These are phyloP conservation scores for Furcula furcula DNA, from an alignment of 2,888 invertebrate genomes.

Conservation along the genomic window DNA sequence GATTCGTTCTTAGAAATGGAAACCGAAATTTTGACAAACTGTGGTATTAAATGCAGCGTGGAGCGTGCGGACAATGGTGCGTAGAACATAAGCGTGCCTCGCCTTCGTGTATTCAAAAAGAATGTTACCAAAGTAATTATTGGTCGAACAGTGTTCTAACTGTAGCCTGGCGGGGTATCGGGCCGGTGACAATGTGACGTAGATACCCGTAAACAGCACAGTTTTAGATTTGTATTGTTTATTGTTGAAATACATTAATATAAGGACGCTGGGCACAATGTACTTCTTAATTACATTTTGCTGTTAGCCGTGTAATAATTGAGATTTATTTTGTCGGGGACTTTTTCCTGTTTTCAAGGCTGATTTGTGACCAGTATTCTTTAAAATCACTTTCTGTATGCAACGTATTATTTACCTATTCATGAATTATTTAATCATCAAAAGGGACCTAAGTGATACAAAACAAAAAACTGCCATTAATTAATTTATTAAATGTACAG, in stretches of 20 bases:
- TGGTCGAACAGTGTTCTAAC: constrained; percentile 59
- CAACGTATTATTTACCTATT: too few species aligned
- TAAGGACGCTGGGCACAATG: constrained; percentile 30
- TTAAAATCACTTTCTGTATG: too few species aligned
- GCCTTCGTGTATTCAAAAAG: constrained; percentile 72
- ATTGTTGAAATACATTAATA: constrained; percentile 30
- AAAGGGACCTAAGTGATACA: too few species aligned
- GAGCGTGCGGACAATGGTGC: constrained; percentile 48
- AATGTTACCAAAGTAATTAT: constrained; percentile 76
- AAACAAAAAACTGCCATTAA: too few species aligned
- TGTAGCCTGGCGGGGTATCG: constrained; percentile 67
- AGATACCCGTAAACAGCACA: constrained; percentile 51
- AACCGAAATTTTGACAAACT: constrained; percentile 80
- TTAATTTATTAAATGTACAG: too few species aligned
- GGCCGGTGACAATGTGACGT: constrained; percentile 40
- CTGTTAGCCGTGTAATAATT: constrained; percentile 27
- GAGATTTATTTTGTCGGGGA: constrained; percentile 17
- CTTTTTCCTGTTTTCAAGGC: too few species aligned
- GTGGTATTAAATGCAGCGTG: constrained; percentile 64
- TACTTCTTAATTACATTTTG: constrained; percentile 28
- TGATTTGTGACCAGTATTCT: too few species aligned
- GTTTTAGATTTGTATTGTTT: constrained; percentile 31
- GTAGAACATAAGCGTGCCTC: constrained; percentile 73
- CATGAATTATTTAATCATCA: too few species aligned
- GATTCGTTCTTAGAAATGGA: constrained; percentile 66